These are phyloP conservation scores for Psylliodes chrysocephalus DNA, from an alignment of 2,888 invertebrate species.

Conservation along the genomic window DNA sequence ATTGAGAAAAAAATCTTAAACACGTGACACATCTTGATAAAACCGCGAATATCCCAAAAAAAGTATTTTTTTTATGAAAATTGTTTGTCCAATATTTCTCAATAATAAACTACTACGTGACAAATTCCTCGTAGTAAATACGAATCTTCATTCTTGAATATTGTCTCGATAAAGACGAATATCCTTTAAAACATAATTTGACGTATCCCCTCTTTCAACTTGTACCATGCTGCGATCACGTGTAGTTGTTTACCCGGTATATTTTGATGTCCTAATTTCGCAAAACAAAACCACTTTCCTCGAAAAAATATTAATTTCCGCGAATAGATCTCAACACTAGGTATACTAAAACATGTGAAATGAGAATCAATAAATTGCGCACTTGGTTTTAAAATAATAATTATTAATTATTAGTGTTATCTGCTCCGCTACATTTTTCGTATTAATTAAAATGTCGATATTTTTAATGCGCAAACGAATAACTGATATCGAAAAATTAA, in stretches of 20 bases:
- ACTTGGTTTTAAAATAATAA: slow-evolving; percentile 17
- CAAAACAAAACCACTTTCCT: slow-evolving; percentile 5
- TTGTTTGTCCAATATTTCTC: slow-evolving; percentile 25
- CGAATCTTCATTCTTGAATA: slow-evolving; percentile 49
- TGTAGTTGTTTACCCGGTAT: slow-evolving; percentile 59
- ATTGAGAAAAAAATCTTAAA: background rate
- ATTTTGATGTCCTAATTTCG: slow-evolving; percentile 18
- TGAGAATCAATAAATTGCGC: slow-evolving; percentile 32
- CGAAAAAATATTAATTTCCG: background rate
- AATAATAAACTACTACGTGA: slow-evolving; percentile 52
- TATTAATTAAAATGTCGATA: too few species aligned
- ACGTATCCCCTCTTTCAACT: slow-evolving; percentile 45
- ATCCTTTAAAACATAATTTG: slow-evolving; percentile 46
- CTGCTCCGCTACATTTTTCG: too few species aligned
- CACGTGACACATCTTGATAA: slow-evolving; percentile 9
- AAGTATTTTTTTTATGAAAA: slow-evolving; percentile 16
- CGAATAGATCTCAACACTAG: too few species aligned
- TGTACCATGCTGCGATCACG: slow-evolving; percentile 61
- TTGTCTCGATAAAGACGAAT: slow-evolving; percentile 55
- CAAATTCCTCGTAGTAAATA: slow-evolving; percentile 47
- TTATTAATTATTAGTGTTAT: too few species aligned
- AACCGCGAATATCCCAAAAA: background rate
- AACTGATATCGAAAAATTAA: background rate
- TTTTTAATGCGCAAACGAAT: background rate
- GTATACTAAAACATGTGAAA: too few species aligned